Conservation (phyloP, 2,888 invertebrate genomes). For the Acronicta psi region DNA sequence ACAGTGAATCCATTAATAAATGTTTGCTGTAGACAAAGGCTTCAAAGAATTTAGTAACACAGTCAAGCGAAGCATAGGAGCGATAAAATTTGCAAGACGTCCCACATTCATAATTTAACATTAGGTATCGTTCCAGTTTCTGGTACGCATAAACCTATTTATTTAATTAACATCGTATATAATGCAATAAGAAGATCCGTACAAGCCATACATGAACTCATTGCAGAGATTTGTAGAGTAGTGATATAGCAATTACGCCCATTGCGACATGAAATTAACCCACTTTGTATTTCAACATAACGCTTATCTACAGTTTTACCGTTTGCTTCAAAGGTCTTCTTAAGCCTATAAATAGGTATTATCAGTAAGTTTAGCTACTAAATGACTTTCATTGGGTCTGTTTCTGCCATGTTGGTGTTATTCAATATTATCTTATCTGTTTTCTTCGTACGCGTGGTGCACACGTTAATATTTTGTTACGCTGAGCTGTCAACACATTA, state of each 20-base stretch:
- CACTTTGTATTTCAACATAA: conserved; percentile 18
- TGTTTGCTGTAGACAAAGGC: conserved; percentile 35
- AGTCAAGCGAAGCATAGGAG: conserved; percentile 48
- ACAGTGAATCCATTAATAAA: conserved; percentile 29
- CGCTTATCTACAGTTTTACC: conserved; percentile 34
- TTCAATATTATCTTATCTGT: conserved; percentile 53
- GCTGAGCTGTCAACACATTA: conserved; percentile 62
- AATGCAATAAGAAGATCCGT: conserved; percentile 7
- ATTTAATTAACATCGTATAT: conserved; percentile 37
- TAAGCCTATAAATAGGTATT: too few relatives aligned
- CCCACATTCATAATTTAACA: conserved; percentile 68
- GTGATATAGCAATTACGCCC: neutral
- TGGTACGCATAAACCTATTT: conserved; percentile 49
- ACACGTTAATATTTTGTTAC: conserved; percentile 54
- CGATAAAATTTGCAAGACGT: conserved; percentile 63
- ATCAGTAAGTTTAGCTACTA: too few relatives aligned
- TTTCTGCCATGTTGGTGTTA: conserved; percentile 41
- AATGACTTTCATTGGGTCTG: conserved; percentile 41
- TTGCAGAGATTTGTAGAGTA: conserved; percentile 11
- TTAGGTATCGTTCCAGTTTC: conserved; percentile 56
- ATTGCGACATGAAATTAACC: conserved; percentile 5
- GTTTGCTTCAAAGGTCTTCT: conserved; percentile 28
- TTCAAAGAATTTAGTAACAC: conserved; percentile 61
- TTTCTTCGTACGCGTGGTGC: conserved; percentile 36
- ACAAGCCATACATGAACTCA: neutral